Conservation (phyloP, 2,113 vertebrate species). For the Gobiocypris rarus region DNA sequence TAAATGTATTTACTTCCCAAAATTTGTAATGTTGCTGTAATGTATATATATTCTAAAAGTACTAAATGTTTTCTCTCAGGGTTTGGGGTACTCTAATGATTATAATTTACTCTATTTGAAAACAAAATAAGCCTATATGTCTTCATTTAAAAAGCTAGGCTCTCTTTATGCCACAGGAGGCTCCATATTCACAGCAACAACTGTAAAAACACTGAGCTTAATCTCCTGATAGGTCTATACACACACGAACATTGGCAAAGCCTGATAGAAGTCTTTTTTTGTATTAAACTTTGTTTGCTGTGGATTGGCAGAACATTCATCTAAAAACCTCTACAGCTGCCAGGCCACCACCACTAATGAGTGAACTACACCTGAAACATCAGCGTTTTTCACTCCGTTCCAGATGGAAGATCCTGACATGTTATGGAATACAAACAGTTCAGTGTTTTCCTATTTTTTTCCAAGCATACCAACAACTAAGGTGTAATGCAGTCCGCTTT, state of each 20-base stretch:
- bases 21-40: too few species aligned
- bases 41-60: neutral
- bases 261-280: neutral
- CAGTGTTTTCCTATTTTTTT: neutral
- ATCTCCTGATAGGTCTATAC: constrained; percentile 1
- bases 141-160: constrained; percentile 15
- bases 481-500: neutral
- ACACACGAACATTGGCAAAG: constrained; percentile 35
- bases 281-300: constrained; percentile 4
- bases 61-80: neutral
- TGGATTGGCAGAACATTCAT: constrained; percentile 10
- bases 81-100: neutral
- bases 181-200: constrained; percentile 36
- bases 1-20: neutral
- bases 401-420: constrained; percentile 1
- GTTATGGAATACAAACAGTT: neutral
- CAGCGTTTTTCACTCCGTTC: neutral
- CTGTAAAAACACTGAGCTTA: constrained; percentile 33
- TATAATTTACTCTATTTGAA: neutral
- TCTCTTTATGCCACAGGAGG: constrained; percentile 47
- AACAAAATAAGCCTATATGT: neutral
- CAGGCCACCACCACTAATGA: neutral
- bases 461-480: neutral
- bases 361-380: constrained; percentile 16
- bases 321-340: neutral